Percentiles rank a stretch among this genome's conserved stretches.
Conservation (phyloP, 2,888 invertebrate genomes). For the Drosophila seclusa region DNA sequence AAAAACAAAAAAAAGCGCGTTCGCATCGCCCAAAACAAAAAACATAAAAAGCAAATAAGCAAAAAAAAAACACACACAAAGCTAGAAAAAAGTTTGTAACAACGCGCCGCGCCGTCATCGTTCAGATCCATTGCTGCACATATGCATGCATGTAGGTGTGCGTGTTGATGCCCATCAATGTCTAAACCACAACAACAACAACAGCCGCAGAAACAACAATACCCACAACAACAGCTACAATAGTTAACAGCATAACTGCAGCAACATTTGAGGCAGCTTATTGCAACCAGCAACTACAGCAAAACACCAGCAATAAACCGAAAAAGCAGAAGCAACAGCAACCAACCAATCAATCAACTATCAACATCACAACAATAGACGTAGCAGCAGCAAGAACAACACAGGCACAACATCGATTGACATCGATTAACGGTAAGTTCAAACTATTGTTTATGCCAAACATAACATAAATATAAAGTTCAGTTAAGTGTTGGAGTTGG, state of each 20-base stretch:
- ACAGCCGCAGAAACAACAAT: slow-evolving; percentile 28
- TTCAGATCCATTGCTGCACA: slow-evolving; percentile 28
- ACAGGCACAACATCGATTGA: slow-evolving; percentile 74
- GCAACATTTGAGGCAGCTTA: slow-evolving; percentile 39
- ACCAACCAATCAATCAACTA: slow-evolving; percentile 34
- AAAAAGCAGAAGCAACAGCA: slow-evolving; percentile 29
- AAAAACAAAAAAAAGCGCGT: slow-evolving; percentile 16
- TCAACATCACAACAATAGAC: slow-evolving; percentile 29
- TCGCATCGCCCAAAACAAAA: slow-evolving; percentile 18
- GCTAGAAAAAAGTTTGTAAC: slow-evolving; percentile 22
- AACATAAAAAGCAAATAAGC: slow-evolving; percentile 1
- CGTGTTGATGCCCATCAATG: slow-evolving; percentile 64
- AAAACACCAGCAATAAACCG: slow-evolving; percentile 31
- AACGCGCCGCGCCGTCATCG: slow-evolving; percentile 60
- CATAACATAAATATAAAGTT: slow-evolving; percentile 1
- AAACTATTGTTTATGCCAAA: too few relatives aligned
- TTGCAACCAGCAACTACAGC: slow-evolving; percentile 22
- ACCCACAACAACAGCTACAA: slow-evolving; percentile 21
- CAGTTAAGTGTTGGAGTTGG: background rate
- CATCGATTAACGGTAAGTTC: slow-evolving; percentile 76
- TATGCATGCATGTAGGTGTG: slow-evolving; percentile 35
- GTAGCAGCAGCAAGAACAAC: slow-evolving; percentile 52
- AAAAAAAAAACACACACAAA: slow-evolving; percentile 3
- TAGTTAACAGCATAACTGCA: slow-evolving; percentile 44
- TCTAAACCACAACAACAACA: slow-evolving; percentile 54